Percentiles rank a stretch among this genome's conserved stretches.
Evolutionary conservation across 1,140 invertebrate species (phyloP).

Genomic region (Drosophila lini): DNA sequence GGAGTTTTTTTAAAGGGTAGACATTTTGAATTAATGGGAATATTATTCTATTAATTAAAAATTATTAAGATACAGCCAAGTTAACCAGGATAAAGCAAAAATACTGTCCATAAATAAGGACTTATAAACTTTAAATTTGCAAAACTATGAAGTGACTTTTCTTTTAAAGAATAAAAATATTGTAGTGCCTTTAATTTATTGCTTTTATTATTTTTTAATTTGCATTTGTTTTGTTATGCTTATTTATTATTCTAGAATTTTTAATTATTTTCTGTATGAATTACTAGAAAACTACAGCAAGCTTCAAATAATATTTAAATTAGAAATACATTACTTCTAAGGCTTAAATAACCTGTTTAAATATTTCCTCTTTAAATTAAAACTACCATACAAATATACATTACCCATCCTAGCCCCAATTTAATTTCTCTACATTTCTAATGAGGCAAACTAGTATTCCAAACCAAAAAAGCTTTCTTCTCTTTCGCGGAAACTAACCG

Average conservation of each 20-base stretch:
- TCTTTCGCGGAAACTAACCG: slow-evolving; percentile 10
- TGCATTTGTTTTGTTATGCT: background rate
- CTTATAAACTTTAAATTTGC: background rate
- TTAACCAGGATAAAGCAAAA: background rate
- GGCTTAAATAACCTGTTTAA: background rate
- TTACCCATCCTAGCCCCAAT: background rate
- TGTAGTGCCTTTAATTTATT: background rate
- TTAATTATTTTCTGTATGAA: background rate
- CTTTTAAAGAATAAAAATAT: background rate
- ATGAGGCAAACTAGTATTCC: slow-evolving; percentile 11
- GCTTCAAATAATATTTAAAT: background rate
- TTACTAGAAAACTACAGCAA: background rate
- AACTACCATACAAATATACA: too few species aligned
- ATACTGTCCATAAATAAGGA: too few species aligned
- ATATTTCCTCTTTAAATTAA: background rate
- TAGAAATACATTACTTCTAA: rapidly evolving
- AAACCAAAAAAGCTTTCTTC: background rate
- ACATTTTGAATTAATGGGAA: too few species aligned
- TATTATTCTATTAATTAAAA: background rate
- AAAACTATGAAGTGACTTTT: background rate
- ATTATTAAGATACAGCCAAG: background rate
- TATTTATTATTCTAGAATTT: background rate
- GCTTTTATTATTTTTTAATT: background rate
- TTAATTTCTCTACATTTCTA: slow-evolving; percentile 1
- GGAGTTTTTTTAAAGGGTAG: too few species aligned